Conservation (phyloP, 1,140 invertebrate genomes). For the Phenacoccus solenopsis region DNA sequence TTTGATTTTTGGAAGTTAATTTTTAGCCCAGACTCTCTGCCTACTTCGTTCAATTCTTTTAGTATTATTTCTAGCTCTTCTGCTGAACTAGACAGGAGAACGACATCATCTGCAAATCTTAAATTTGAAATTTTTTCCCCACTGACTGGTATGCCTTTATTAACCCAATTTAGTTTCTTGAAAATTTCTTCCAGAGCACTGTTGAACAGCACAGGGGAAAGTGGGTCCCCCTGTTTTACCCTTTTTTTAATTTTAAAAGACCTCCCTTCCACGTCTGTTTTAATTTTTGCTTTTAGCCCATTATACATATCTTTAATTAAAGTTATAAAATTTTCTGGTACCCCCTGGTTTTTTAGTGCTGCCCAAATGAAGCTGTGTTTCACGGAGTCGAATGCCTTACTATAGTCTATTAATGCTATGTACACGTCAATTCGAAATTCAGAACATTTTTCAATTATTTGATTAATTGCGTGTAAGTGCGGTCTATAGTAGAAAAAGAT, state of each 20-base stretch:
- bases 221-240: constrained; percentile 20
- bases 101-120: constrained; percentile 32
- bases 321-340: neutral
- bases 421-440: neutral
- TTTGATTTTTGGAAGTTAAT: constrained; percentile 18
- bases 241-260: constrained; percentile 10
- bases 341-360: neutral
- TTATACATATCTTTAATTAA: constrained; percentile 2
- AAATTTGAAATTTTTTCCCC: constrained; percentile 28
- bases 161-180: constrained; percentile 23
- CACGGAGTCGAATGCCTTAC: constrained; percentile 11
- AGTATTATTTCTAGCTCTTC: constrained; percentile 16
- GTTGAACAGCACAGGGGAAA: constrained; percentile 26
- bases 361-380: neutral
- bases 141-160: constrained; percentile 27
- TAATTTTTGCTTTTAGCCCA: too few relatives aligned
- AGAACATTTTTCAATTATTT: neutral
- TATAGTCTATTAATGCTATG: too few relatives aligned
- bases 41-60: neutral
- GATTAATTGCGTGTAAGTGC: constrained; percentile 8
- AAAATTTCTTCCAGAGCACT: constrained; percentile 24
- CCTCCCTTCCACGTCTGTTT: constrained; percentile 5
- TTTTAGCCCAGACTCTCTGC: constrained; percentile 18
- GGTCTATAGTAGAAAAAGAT: constrained; percentile 11
- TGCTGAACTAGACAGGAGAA: constrained; percentile 24